Base-by-base conservation (phyloP, 1,140 invertebrate genomes). In the Cheumatopsyche charites region DNA sequence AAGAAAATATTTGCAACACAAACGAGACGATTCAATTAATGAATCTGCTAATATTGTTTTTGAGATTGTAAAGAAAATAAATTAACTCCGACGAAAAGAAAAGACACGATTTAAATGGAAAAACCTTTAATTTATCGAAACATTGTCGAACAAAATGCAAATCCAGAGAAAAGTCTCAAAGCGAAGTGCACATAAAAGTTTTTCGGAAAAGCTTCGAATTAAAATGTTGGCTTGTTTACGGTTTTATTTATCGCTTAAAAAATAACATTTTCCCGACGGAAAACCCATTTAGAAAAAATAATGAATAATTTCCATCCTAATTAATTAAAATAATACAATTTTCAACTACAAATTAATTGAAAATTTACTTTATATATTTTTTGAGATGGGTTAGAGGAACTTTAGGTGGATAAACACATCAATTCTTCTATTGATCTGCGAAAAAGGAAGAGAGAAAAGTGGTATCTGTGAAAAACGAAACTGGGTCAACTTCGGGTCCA, bases 401-500 rank as follows among this genome's bases (percentile, higher is more conserved):
- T 36, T 36, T 36, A 9, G 3, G 29, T 29, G 47, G 70, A 72
- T 72, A 66, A 72, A 72, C 70, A 72, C 70, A 72, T 72, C 70
- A 72, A 72, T 72, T 72, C 62, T 58, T 72, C 67, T 72, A 72
- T 72, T 72, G 70, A 66, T 72, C 70, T 67, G 67, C 67, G n/a
- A n/a, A 72, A 72, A 72, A 49, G 26, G 61, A 49, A 23, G 15
- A 65, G 47, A 43, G 52, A 23, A 62, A 4, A 21, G 65, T 36
- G 29, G 29, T 9, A 9, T 36, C 21, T 63, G 62, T 7, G 26
- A 63, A 36, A 36, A 26, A 26, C 36, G 65, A 52, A 67, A 67
- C 29, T 49, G 65, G 62, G 62, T 65, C 62, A 36, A 25, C n/a
- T 21, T n/a, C n/a, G 55, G 55, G 29, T 36, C 29, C 29, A 9